These are phyloP conservation scores for Bufotes viridis DNA, from an alignment of 2,797 vertebrate genomes.

Conservation along the genomic window DNA sequence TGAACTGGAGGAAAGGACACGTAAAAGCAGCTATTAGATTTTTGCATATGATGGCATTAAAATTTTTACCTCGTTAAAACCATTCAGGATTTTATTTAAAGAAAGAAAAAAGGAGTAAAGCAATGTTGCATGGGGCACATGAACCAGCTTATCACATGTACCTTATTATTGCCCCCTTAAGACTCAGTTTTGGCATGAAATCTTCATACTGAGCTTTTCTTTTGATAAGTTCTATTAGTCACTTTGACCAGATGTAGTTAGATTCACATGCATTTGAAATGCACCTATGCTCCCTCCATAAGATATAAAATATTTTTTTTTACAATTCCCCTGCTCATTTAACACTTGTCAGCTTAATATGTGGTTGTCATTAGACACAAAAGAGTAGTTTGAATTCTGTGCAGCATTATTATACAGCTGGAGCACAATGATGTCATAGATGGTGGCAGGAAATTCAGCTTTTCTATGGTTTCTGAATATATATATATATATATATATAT, in stretches of 20 bases:
- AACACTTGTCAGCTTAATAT: slow-evolving; percentile 25
- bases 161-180: too few species aligned
- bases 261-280: background rate
- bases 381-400: slow-evolving; percentile 1
- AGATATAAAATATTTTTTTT: background rate
- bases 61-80: too few species aligned
- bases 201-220: background rate
- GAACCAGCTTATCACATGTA: too few species aligned
- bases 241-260: background rate
- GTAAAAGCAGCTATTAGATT: too few species aligned
- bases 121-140: too few species aligned
- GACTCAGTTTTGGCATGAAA: background rate
- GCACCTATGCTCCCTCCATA: background rate
- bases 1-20: too few species aligned
- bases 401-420: background rate
- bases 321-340: background rate
- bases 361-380: slow-evolving; percentile 10
- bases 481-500: too few species aligned
- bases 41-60: too few species aligned
- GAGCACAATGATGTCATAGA: background rate
- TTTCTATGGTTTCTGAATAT: background rate
- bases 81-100: too few species aligned
- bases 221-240: background rate
- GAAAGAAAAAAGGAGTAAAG: too few species aligned
- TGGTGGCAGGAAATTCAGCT: background rate